Evolutionary conservation across 2,888 invertebrate species (phyloP).

Genomic region (Morpho achilles): DNA sequence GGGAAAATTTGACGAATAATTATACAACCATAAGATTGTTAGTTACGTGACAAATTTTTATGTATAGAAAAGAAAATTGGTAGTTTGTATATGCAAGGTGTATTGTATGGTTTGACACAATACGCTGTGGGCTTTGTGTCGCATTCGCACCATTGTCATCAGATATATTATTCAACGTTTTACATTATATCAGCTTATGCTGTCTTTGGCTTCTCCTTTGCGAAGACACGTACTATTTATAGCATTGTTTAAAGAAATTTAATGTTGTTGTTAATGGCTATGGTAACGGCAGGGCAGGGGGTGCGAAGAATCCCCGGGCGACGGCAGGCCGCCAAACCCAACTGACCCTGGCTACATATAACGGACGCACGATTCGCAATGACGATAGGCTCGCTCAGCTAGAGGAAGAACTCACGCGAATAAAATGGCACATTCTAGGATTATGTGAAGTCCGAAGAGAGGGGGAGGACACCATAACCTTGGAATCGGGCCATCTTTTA

Average conservation of each 20-base stretch:
- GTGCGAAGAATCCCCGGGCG: too few species aligned
- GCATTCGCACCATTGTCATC: constrained; percentile 70
- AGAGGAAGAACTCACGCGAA: too few species aligned
- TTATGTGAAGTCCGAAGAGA: too few species aligned
- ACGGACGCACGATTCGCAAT: too few species aligned
- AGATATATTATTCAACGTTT: constrained; percentile 75
- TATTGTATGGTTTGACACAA: constrained; percentile 74
- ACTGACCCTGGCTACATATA: too few species aligned
- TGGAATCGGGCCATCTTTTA: too few species aligned
- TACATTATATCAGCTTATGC: constrained; percentile 66
- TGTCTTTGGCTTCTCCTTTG: constrained; percentile 60
- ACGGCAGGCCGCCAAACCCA: too few species aligned
- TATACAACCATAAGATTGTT: constrained; percentile 21
- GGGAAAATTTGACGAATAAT: constrained; percentile 4
- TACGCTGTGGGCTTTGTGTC: constrained; percentile 69
- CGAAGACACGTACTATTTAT: constrained; percentile 48
- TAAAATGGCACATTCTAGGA: too few species aligned
- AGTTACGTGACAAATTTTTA: constrained; percentile 48
- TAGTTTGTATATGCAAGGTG: constrained; percentile 67
- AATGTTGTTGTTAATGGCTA: neutral
- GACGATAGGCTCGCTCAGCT: too few species aligned
- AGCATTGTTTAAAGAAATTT: constrained; percentile 11
- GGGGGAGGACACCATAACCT: too few species aligned
- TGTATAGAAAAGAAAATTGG: constrained; percentile 42
- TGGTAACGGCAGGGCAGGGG: too few species aligned